A percentile compares a stretch with the other conserved stretches of the same genome.
These are phyloP conservation scores for Zaprionus kolodkinae DNA, from an alignment of 1,140 invertebrate species.

Conservation along the genomic window DNA sequence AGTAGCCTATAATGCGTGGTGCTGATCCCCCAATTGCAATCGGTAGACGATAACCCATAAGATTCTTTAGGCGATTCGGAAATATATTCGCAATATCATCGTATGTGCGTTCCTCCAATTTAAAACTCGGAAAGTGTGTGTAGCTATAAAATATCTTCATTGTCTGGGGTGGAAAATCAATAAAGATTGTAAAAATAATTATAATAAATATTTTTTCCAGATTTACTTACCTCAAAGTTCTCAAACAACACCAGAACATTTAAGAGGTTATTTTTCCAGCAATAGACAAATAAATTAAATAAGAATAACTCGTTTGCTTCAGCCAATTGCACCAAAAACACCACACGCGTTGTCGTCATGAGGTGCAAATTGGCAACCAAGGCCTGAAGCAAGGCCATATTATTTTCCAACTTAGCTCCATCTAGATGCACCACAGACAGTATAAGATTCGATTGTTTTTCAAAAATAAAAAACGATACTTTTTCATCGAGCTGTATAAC, in stretches of 20 bases:
- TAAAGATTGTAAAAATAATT: background rate
- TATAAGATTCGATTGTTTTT: conserved; percentile 32
- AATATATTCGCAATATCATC: conserved; percentile 22
- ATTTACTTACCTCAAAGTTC: conserved; percentile 49
- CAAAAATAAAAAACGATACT: conserved; percentile 50
- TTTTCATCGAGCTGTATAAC: conserved; percentile 58
- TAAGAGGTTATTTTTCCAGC: conserved; percentile 62
- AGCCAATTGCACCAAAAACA: conserved; percentile 53
- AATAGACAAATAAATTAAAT: conserved; percentile 50
- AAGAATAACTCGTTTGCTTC: conserved; percentile 8
- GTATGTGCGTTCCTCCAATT: conserved; percentile 43
- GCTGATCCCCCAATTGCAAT: conserved; percentile 60
- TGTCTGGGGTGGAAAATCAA: conserved; percentile 11
- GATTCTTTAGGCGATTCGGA: conserved; percentile 58
- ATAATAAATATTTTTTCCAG: background rate
- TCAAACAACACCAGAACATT: conserved; percentile 64
- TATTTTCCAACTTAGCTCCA: conserved; percentile 20
- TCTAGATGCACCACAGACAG: conserved; percentile 45
- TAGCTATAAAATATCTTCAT: conserved; percentile 60
- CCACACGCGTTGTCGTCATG: conserved; percentile 60
- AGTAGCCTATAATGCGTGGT: conserved; percentile 65
- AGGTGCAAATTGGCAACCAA: conserved; percentile 58
- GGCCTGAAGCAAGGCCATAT: conserved; percentile 43
- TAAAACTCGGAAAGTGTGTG: conserved; percentile 58
- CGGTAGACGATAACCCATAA: conserved; percentile 50